These are phyloP conservation scores for Pseudopodoces humilis DNA, from an alignment of 2,113 vertebrate species.

Conservation along the genomic window DNA sequence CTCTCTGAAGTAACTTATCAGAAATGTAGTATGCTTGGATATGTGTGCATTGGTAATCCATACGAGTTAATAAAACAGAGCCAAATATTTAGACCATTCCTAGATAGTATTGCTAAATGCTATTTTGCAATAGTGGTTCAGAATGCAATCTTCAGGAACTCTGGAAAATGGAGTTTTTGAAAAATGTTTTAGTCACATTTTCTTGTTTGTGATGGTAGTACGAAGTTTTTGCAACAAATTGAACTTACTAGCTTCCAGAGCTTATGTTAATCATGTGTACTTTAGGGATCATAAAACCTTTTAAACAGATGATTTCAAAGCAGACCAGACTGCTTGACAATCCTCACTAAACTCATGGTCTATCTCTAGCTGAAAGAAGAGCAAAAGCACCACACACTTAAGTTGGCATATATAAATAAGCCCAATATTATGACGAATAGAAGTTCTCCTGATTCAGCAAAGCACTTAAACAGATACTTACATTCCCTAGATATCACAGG, in stretches of 20 bases:
- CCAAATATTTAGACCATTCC: background rate
- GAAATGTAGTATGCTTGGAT: background rate
- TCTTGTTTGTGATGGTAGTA: background rate
- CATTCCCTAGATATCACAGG: conserved; percentile 5
- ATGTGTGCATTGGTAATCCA: background rate
- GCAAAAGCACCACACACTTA: background rate
- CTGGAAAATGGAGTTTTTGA: background rate
- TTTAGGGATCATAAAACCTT: background rate
- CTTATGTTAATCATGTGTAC: background rate
- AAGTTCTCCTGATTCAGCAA: background rate
- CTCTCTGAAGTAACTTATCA: background rate
- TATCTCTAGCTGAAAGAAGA: background rate
- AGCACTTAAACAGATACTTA: background rate
- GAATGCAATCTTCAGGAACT: background rate
- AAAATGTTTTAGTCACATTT: background rate
- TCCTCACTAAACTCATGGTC: background rate
- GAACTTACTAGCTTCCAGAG: background rate
- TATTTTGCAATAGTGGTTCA: background rate
- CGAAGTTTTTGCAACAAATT: background rate
- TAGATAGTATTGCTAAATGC: background rate
- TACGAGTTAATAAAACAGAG: background rate
- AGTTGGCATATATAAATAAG: background rate
- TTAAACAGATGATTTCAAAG: conserved; percentile 33
- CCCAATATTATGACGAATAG: background rate
- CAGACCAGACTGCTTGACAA: background rate